phyloP scores from a whole-genome alignment of 2,113 vertebrate species.

The Chiloscyllium plagiosum region DNA sequence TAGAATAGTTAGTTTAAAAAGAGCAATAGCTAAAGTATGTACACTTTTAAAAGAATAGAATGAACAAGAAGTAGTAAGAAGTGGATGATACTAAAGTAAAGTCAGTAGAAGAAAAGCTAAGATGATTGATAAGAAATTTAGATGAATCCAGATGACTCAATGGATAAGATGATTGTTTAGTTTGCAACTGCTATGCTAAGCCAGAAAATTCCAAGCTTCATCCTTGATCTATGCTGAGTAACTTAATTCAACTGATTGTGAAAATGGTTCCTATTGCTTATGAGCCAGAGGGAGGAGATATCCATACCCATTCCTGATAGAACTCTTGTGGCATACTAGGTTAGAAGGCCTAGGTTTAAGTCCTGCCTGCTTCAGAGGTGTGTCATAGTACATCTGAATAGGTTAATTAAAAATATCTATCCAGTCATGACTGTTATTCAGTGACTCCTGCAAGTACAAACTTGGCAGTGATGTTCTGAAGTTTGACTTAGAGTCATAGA shows the following conservation, averaged over 20 bases:
- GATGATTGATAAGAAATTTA: neutral
- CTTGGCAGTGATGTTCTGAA: neutral
- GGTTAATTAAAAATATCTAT: too few species aligned
- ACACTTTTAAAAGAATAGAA: neutral
- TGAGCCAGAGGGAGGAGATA: neutral
- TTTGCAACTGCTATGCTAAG: neutral
- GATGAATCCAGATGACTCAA: neutral
- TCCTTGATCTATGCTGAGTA: neutral
- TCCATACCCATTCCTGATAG: neutral
- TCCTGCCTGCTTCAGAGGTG: too few species aligned
- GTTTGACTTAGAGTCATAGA: neutral
- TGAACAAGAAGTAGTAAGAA: neutral
- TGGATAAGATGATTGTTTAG: neutral
- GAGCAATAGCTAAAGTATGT: neutral
- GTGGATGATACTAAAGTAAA: neutral
- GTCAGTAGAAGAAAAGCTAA: neutral
- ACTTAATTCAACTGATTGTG: neutral
- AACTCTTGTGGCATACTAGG: too few species aligned
- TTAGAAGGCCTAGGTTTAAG: too few species aligned
- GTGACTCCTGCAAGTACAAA: neutral
- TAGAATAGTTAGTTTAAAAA: neutral
- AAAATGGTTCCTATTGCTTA: neutral
- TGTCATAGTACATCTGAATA: too few species aligned
- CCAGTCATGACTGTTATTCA: neutral
- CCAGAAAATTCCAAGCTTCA: neutral